These are phyloP conservation scores for Imbricaverruca yamaguchii DNA, from an alignment of 2,888 invertebrate species.

Conservation along the genomic window DNA sequence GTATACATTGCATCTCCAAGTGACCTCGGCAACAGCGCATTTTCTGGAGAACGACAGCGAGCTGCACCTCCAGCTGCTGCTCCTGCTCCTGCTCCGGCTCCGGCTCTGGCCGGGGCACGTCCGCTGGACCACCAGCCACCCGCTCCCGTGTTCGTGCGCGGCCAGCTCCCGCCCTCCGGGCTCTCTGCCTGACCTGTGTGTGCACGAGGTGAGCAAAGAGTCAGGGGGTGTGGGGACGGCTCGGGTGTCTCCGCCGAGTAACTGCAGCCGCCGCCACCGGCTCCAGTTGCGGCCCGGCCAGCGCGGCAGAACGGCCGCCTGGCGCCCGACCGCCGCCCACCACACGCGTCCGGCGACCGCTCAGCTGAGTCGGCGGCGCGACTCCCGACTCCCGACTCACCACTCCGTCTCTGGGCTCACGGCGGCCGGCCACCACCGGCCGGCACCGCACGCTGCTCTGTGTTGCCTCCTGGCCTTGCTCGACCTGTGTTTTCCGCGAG, in stretches of 20 bases:
- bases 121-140: no score
- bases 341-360: background rate
- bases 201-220: slow-evolving; percentile 7
- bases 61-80: no score
- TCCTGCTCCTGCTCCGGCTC: no score
- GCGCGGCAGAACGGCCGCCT: background rate
- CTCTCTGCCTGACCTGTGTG: slow-evolving; percentile 3
- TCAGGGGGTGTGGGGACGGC: slow-evolving; percentile 6
- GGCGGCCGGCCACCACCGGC: no score
- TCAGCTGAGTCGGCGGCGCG: background rate
- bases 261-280: background rate
- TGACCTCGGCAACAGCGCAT: no score
- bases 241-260: background rate
- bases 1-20: no score
- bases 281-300: background rate
- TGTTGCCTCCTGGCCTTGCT: slow-evolving; percentile 14
- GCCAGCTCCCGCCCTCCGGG: background rate
- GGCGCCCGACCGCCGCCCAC: background rate
- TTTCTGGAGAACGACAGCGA: no score
- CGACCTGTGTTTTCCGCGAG: background rate
- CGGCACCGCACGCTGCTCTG: background rate
- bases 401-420: no score
- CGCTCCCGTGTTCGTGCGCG: background rate
- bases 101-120: no score
- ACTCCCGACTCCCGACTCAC: no score